Evolutionary conservation across 2,888 invertebrate species (phyloP), one percentile per base, ranked within the genome.

Genomic region (Campaea margaritaria): DNA sequence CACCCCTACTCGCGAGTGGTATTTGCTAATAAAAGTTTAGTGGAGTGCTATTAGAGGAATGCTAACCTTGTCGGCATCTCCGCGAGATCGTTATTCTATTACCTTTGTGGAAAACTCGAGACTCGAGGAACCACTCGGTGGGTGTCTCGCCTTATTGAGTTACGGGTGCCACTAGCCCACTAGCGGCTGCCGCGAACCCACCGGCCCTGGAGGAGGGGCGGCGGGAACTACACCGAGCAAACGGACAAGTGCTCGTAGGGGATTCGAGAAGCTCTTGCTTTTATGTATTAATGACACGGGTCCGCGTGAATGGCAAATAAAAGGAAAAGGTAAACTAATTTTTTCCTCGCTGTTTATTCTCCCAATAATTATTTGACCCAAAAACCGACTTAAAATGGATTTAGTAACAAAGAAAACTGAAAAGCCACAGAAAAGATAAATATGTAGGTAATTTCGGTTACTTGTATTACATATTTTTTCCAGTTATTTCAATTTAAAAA

Each of bases 11-110:
- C n/a, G 47, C 38, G 14, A 31, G 41, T 38, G 42, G 42, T 55
- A 42, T 55, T 55, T 36, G 42, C 47, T 55, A 55, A 55, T 55
- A 55, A 55, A 53, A 55, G 42, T 47, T 55, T 43, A 55, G 55
- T 48, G 27, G 48, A 55, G 55, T 48, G 54, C 34, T 55, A 55
- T 55, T 48, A 47, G 54, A 47, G 55, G 42, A 48, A 39, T 34
- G 55, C 13, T 55, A 47, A 55, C 55, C 48, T 43, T 15, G 48
- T 36, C 12, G 39, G 43, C 43, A 36, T 34, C n/a, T 43, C 50
- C 42, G 42, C 28, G 42, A 39, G 44, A 13, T 44, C 51, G 44
- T 52, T 52, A 52, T 52, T 44, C 44, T 52, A 36, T 52, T 52
- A 52, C 51, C 51, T 34, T 21, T 28, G 44, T 13, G 21, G 51